Conservation (phyloP, 1,140 invertebrate species). For the Heliothis subflexa region DNA sequence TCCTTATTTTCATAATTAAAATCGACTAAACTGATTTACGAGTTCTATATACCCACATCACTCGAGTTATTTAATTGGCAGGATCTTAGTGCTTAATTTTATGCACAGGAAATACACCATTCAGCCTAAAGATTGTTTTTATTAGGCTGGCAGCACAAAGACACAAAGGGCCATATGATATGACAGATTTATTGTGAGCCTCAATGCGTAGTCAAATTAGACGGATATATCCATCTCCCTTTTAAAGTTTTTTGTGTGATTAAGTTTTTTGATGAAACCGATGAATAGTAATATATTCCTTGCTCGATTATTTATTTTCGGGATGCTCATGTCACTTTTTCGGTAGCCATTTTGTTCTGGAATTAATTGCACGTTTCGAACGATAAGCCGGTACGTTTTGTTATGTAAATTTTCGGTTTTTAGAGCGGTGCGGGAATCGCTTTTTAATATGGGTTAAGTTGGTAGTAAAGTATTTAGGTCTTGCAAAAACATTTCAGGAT, state of each 20-base stretch:
- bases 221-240: slow-evolving; percentile 47
- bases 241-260: slow-evolving; percentile 40
- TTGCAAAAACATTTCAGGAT: too few relatives aligned
- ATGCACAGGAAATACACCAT: slow-evolving; percentile 45
- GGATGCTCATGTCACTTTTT: slow-evolving; percentile 41
- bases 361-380: slow-evolving; percentile 43
- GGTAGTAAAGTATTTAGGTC: not conserved
- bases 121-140: slow-evolving; percentile 43
- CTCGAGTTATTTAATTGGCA: slow-evolving; percentile 45
- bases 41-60: slow-evolving; percentile 39
- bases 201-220: slow-evolving; percentile 46
- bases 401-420: slow-evolving; percentile 26
- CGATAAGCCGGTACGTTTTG: slow-evolving; percentile 32
- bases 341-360: slow-evolving; percentile 28
- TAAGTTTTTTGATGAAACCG: slow-evolving; percentile 45
- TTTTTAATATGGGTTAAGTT: slow-evolving; percentile 39
- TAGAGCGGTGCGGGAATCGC: slow-evolving; percentile 7
- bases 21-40: slow-evolving; percentile 44
- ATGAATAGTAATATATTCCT: slow-evolving; percentile 47
- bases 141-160: slow-evolving; percentile 28
- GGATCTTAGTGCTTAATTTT: slow-evolving; percentile 48
- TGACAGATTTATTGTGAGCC: slow-evolving; percentile 45
- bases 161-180: slow-evolving; percentile 33
- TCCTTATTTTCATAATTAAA: slow-evolving; percentile 50
- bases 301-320: slow-evolving; percentile 37